A percentile compares a stretch with the other conserved stretches of the same genome.
These are phyloP conservation scores for Netelia virgata DNA, from an alignment of 2,888 invertebrate genomes.

Conservation along the genomic window DNA sequence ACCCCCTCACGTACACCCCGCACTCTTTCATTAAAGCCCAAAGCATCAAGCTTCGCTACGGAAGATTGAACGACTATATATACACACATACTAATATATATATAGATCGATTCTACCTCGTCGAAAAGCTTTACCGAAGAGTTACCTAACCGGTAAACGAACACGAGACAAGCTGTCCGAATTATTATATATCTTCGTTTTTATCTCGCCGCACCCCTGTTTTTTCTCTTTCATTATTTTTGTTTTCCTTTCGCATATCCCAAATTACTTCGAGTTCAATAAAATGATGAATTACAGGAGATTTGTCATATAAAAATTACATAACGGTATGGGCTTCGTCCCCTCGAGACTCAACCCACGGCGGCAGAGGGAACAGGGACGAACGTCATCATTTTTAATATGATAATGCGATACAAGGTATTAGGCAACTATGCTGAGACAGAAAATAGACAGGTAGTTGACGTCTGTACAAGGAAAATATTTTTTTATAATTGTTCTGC, in stretches of 20 bases:
- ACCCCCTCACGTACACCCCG: background rate
- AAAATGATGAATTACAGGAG: background rate
- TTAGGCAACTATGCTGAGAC: background rate
- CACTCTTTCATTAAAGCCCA: background rate
- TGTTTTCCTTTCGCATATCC: background rate
- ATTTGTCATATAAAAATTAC: conserved; percentile 12
- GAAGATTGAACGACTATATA: conserved; percentile 26
- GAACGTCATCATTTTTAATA: too few species aligned
- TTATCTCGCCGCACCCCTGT: background rate
- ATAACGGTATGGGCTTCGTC: background rate
- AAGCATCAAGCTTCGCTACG: conserved; percentile 9
- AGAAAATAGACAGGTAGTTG: too few species aligned
- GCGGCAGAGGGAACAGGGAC: too few species aligned
- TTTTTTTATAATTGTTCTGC: too few species aligned
- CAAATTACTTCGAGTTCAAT: background rate
- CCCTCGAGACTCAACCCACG: too few species aligned
- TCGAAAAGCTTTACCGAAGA: conserved; percentile 31
- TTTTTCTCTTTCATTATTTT: background rate
- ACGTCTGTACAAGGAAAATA: too few species aligned
- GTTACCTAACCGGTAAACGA: conserved; percentile 39
- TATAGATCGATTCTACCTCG: conserved; percentile 17
- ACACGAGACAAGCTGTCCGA: conserved; percentile 32
- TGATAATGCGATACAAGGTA: background rate
- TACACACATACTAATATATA: conserved; percentile 21
- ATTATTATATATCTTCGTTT: conserved; percentile 1